Percentiles rank a stretch among this genome's conserved stretches.
phyloP scores from a whole-genome alignment of 2,113 vertebrate genomes.

The Plectropomus leopardus region DNA sequence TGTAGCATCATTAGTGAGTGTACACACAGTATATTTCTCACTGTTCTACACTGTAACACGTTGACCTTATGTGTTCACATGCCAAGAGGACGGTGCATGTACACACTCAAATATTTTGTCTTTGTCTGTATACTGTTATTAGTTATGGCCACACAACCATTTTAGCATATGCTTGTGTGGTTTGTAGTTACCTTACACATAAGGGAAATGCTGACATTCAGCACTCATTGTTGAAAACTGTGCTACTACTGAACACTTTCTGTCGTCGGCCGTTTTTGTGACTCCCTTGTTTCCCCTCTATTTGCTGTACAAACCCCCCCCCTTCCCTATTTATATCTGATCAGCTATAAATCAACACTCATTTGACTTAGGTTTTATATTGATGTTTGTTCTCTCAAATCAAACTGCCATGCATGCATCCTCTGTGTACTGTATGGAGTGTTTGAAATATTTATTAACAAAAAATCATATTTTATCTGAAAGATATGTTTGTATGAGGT shows the following conservation, averaged over 20 bases:
- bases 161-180: constrained; percentile 81
- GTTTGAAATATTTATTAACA: constrained; percentile 85
- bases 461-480: constrained; percentile 80
- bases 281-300: constrained; percentile 22
- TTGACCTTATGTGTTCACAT: constrained; percentile 60
- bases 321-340: constrained; percentile 73
- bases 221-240: constrained; percentile 74
- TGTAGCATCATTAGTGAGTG: constrained; percentile 71
- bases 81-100: constrained; percentile 56
- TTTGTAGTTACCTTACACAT: constrained; percentile 70
- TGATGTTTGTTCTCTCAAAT: constrained; percentile 83
- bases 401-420: constrained; percentile 91
- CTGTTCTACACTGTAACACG: constrained; percentile 65
- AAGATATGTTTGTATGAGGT: constrained; percentile 84
- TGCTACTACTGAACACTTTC: constrained; percentile 86
- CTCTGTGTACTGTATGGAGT: constrained; percentile 88
- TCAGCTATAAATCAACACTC: constrained; percentile 77
- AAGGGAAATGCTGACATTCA: constrained; percentile 88
- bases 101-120: constrained; percentile 55
- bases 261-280: constrained; percentile 63
- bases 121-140: constrained; percentile 51
- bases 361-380: constrained; percentile 88
- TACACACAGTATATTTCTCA: constrained; percentile 57
- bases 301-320: constrained; percentile 74
- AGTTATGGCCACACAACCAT: constrained; percentile 70